These are phyloP conservation scores for Macrocentrus cingulum DNA, from an alignment of 1,140 invertebrate genomes.

Conservation along the genomic window DNA sequence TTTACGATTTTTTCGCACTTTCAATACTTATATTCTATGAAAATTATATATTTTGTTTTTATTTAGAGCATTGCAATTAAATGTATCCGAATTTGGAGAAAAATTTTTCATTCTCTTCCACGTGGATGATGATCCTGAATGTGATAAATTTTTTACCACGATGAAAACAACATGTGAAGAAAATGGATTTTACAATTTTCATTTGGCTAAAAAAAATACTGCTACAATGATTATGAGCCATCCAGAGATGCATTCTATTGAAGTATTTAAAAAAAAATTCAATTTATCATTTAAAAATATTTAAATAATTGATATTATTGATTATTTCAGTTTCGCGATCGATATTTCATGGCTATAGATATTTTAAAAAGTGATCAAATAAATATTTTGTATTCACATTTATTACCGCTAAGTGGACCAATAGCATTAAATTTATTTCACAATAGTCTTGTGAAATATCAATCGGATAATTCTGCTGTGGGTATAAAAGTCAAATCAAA, in stretches of 20 bases:
- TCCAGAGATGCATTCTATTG: constrained; percentile 30
- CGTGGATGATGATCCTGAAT: constrained; percentile 4
- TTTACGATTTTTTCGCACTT: not conserved
- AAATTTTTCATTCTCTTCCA: constrained; percentile 28
- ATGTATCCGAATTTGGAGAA: constrained; percentile 23
- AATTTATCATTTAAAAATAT: too few relatives aligned
- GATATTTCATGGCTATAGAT: constrained; percentile 34
- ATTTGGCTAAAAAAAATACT: constrained; percentile 27
- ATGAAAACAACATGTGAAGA: constrained; percentile 3
- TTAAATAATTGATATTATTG: too few relatives aligned
- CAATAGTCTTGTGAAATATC: constrained; percentile 53
- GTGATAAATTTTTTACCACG: not conserved
- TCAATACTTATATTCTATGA: not conserved
- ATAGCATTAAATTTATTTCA: constrained; percentile 57
- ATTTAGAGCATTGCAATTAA: constrained; percentile 30
- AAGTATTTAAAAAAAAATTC: constrained; percentile 22
- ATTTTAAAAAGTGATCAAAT: constrained; percentile 22
- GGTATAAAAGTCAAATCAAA: constrained; percentile 31
- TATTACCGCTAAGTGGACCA: constrained; percentile 58
- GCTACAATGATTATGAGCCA: constrained; percentile 28
- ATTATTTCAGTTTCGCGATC: constrained; percentile 30
- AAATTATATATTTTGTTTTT: not conserved
- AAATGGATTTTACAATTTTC: constrained; percentile 24
- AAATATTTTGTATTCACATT: constrained; percentile 37
- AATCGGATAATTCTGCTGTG: constrained; percentile 14